Conservation (phyloP, 2,888 invertebrate genomes). For the Synanthedon formicaeformis region DNA sequence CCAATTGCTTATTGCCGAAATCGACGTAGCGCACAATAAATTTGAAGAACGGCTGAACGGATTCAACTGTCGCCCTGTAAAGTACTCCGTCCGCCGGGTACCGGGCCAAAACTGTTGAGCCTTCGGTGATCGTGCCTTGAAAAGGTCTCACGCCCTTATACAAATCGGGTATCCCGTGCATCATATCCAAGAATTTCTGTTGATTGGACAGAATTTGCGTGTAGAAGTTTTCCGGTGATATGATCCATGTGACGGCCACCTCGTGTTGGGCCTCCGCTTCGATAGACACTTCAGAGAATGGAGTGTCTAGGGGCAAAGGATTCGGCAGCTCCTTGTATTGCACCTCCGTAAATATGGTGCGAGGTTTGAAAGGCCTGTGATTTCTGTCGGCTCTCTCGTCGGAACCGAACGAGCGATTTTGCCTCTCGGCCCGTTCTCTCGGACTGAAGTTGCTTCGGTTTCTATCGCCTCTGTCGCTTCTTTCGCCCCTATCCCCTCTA, state of each 20-base stretch:
- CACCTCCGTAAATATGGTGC: slow-evolving; percentile 41
- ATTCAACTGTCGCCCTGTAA: slow-evolving; percentile 76
- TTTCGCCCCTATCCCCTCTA: background rate
- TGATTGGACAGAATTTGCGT: slow-evolving; percentile 67
- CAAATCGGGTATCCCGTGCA: slow-evolving; percentile 77
- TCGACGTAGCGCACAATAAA: slow-evolving; percentile 80
- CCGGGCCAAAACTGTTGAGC: slow-evolving; percentile 76
- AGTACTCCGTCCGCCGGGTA: slow-evolving; percentile 79
- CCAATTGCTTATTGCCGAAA: slow-evolving; percentile 78
- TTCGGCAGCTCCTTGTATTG: slow-evolving; percentile 45
- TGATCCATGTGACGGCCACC: slow-evolving; percentile 79
- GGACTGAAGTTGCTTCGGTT: slow-evolving; percentile 42
- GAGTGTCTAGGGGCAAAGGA: slow-evolving; percentile 58
- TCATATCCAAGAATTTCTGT: slow-evolving; percentile 74
- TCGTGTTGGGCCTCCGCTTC: slow-evolving; percentile 67
- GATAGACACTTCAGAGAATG: slow-evolving; percentile 56
- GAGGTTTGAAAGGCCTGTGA: slow-evolving; percentile 34
- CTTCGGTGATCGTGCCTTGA: slow-evolving; percentile 58
- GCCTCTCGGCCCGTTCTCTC: slow-evolving; percentile 38
- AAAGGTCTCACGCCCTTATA: slow-evolving; percentile 70
- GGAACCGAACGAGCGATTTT: slow-evolving; percentile 34
- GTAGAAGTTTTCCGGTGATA: slow-evolving; percentile 79
- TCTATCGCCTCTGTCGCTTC: slow-evolving; percentile 16
- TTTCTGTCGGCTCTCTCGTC: slow-evolving; percentile 43
- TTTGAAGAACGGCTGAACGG: slow-evolving; percentile 68